Evolutionary conservation across 2,888 invertebrate species (phyloP).

Genomic region (Gortyna flavago): DNA sequence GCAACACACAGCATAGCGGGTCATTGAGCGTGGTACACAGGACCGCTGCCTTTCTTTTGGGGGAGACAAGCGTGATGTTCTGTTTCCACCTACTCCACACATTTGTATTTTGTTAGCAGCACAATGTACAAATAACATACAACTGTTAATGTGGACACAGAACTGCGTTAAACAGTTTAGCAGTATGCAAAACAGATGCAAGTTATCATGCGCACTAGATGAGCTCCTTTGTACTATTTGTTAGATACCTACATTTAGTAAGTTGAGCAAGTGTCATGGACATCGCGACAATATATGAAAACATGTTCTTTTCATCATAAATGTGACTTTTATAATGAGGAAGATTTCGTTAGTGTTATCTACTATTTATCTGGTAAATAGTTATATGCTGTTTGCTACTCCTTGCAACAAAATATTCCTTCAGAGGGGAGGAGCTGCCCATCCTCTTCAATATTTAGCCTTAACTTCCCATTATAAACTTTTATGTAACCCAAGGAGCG

Average conservation of each 20-base stretch:
- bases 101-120: slow-evolving; percentile 11
- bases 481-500: background rate
- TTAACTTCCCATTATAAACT: background rate
- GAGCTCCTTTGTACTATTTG: background rate
- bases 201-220: slow-evolving; percentile 15
- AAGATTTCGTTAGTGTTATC: background rate
- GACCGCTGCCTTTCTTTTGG: background rate
- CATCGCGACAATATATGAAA: background rate
- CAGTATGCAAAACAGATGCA: slow-evolving; percentile 29
- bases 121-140: slow-evolving; percentile 13
- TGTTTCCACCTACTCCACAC: background rate
- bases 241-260: background rate
- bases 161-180: slow-evolving; percentile 27
- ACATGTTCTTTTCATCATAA: background rate
- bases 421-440: background rate
- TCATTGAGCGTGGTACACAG: too few relatives aligned
- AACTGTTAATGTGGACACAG: background rate
- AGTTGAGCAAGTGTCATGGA: background rate
- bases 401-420: background rate
- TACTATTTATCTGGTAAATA: background rate
- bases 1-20: background rate
- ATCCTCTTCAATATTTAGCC: background rate
- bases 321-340: background rate
- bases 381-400: too few relatives aligned
- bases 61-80: background rate